Conservation (phyloP, 2,797 vertebrate genomes). For the Phoeniculus purpureus region DNA sequence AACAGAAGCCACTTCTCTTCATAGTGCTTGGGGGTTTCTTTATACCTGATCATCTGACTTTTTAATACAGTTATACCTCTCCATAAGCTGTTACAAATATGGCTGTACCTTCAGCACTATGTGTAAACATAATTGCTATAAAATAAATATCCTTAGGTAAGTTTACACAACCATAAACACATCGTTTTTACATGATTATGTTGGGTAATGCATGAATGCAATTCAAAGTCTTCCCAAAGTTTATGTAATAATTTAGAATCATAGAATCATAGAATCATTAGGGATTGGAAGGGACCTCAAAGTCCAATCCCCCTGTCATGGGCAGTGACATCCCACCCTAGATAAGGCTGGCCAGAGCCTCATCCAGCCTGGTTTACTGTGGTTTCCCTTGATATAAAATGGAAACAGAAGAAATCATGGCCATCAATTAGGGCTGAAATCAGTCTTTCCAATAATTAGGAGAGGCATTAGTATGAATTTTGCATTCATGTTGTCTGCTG, state of each 20-base stretch:
- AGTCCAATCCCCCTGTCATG: too few species aligned
- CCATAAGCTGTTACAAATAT: conserved; percentile 43
- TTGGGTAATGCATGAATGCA: conserved; percentile 37
- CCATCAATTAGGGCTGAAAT: conserved; percentile 75
- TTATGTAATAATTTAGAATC: too few species aligned
- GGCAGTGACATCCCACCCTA: too few species aligned
- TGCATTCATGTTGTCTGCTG: neutral
- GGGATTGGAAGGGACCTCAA: too few species aligned
- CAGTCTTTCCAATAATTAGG: conserved; percentile 57
- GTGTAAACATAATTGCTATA: conserved; percentile 32
- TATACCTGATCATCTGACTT: conserved; percentile 2
- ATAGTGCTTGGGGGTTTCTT: neutral
- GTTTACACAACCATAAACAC: conserved; percentile 14
- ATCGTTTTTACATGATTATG: conserved; percentile 18
- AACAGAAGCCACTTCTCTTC: neutral
- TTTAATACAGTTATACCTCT: conserved; percentile 40
- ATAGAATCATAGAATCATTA: too few species aligned
- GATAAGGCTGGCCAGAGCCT: too few species aligned
- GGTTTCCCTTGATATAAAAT: conserved; percentile 72
- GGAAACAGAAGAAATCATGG: conserved; percentile 74
- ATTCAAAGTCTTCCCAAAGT: conserved; percentile 52
- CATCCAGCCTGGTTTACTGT: too few species aligned
- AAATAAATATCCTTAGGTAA: conserved; percentile 55
- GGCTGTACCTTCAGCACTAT: neutral
- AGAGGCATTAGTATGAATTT: neutral